phyloP scores from a whole-genome alignment of 2,797 vertebrate species.

The Hoplostethus atlanticus region DNA sequence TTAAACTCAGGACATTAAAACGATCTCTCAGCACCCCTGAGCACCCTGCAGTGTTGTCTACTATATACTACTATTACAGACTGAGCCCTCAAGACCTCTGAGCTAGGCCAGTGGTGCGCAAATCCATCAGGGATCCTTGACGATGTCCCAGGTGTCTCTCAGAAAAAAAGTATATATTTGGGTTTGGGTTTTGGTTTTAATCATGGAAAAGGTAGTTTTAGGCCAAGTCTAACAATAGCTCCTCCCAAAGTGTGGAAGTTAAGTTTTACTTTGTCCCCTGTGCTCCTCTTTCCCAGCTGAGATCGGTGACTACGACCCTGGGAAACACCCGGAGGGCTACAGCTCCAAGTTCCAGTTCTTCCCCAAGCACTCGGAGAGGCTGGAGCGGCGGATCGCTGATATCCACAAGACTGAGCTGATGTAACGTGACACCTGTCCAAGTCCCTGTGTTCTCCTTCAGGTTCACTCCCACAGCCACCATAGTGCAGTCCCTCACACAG shows the following conservation, averaged over 20 bases:
- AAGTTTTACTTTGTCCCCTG: neutral
- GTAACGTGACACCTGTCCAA: constrained; percentile 77
- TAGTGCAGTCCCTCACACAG: constrained; percentile 1
- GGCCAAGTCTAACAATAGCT: neutral
- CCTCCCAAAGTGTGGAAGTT: neutral
- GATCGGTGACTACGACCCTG: constrained; percentile 96
- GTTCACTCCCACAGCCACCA: neutral
- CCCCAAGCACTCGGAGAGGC: constrained; percentile 96
- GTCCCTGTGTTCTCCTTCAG: neutral
- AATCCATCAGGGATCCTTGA: no score
- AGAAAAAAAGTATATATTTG: no score
- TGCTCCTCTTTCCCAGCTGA: constrained; percentile 85
- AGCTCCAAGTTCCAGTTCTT: constrained; percentile 99
- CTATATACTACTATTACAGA: no score
- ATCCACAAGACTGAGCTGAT: constrained; percentile 97
- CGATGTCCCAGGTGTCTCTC: no score
- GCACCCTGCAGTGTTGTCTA: no score
- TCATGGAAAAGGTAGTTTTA: no score
- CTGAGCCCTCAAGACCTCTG: no score
- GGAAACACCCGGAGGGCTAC: constrained; percentile 99
- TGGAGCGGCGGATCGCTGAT: constrained; percentile 95
- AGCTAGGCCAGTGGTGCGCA: no score
- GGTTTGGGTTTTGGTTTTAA: no score
- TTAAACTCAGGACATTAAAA: no score
- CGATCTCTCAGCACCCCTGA: no score